Evolutionary conservation across 2,113 vertebrate species (phyloP).

Genomic region (Pardalotus punctatus): DNA sequence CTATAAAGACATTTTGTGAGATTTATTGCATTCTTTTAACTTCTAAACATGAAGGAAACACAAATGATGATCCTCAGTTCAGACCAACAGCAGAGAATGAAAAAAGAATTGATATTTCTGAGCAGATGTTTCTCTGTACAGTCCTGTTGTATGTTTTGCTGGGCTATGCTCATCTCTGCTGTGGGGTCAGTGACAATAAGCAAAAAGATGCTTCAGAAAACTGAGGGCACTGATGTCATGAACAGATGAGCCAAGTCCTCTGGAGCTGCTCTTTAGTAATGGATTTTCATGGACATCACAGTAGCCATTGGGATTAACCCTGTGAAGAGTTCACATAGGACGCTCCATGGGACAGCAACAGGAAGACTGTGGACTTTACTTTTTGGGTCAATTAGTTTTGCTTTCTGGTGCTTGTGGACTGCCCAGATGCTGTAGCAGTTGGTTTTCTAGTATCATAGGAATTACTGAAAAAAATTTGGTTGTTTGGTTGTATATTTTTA

Average conservation of each 20-base stretch:
- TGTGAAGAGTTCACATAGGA: neutral
- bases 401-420: neutral
- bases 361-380: neutral
- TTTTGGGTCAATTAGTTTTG: neutral
- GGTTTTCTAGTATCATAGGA: neutral
- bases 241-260: neutral
- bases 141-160: neutral
- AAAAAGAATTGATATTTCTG: neutral
- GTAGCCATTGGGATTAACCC: neutral
- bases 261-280: neutral
- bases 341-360: rapidly evolving
- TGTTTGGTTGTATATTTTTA: neutral
- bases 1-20: constrained; percentile 48
- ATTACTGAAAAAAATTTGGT: neutral
- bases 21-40: constrained; percentile 50
- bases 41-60: neutral
- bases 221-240: neutral
- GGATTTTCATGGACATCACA: neutral
- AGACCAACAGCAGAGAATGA: constrained; percentile 47
- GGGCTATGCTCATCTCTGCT: neutral
- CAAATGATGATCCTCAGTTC: constrained; percentile 1
- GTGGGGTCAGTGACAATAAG: neutral
- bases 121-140: neutral
- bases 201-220: neutral
- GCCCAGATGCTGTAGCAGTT: neutral